Evolutionary conservation across 2,797 vertebrate species (phyloP).

Genomic region (Dicrostonyx torquatus): DNA sequence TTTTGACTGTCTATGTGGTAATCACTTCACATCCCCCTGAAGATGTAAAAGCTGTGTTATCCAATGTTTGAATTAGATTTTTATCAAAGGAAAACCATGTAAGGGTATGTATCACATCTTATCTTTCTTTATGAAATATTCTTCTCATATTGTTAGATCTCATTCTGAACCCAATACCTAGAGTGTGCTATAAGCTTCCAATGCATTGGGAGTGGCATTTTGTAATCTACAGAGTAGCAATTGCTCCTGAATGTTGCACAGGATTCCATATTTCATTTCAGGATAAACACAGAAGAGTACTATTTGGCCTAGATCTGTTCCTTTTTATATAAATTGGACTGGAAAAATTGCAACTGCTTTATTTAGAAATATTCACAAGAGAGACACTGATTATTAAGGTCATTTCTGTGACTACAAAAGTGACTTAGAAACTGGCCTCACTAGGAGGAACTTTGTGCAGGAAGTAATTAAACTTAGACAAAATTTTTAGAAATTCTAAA

Average conservation of each 20-base stretch:
- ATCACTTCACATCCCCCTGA: slow-evolving; percentile 53
- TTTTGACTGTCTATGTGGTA: slow-evolving; percentile 26
- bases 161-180: slow-evolving; percentile 81
- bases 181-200: slow-evolving; percentile 83
- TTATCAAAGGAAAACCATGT: slow-evolving; percentile 81
- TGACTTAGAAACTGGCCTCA: slow-evolving; percentile 68
- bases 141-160: slow-evolving; percentile 85
- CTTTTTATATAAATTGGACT: slow-evolving; percentile 78
- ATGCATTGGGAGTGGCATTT: slow-evolving; percentile 81
- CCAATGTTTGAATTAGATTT: slow-evolving; percentile 79
- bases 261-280: slow-evolving; percentile 63
- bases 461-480: slow-evolving; percentile 77
- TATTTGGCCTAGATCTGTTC: slow-evolving; percentile 77
- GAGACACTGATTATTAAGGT: slow-evolving; percentile 77
- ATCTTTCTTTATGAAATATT: slow-evolving; percentile 83
- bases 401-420: slow-evolving; percentile 67
- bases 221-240: slow-evolving; percentile 77
- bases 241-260: slow-evolving; percentile 80
- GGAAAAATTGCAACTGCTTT: slow-evolving; percentile 78
- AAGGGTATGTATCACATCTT: slow-evolving; percentile 75
- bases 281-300: slow-evolving; percentile 76
- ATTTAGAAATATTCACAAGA: slow-evolving; percentile 78
- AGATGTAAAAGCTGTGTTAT: slow-evolving; percentile 74
- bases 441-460: slow-evolving; percentile 57
- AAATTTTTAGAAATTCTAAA: slow-evolving; percentile 62